phyloP scores from a whole-genome alignment of 2,113 vertebrate species.

The Drymodes brunneopygia region DNA sequence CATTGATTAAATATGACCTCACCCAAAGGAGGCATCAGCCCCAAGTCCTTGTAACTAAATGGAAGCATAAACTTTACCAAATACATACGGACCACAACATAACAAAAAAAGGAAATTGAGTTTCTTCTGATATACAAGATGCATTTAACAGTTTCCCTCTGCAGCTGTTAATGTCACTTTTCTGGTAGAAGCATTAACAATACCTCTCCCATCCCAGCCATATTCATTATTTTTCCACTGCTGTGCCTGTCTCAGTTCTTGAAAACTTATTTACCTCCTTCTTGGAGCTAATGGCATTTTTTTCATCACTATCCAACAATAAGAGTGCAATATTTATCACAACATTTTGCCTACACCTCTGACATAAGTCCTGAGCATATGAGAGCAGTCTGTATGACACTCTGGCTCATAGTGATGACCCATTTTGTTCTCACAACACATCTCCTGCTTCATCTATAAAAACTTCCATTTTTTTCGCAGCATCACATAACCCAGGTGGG shows the following conservation, averaged over 20 bases:
- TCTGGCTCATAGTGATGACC: neutral
- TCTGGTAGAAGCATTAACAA: neutral
- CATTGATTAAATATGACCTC: neutral
- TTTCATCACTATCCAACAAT: neutral
- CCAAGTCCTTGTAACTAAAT: neutral
- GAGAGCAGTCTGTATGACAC: neutral
- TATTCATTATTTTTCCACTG: neutral
- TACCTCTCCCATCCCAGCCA: neutral
- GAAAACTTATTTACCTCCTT: neutral
- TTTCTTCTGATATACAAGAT: neutral
- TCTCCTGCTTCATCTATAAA: slow-evolving; percentile 4
- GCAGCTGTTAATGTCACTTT: neutral
- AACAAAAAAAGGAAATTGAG: neutral
- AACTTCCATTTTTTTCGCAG: neutral
- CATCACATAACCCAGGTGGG: neutral
- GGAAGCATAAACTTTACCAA: neutral
- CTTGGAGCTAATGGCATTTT: neutral
- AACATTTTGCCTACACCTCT: neutral
- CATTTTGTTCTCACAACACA: neutral
- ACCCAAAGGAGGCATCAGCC: neutral
- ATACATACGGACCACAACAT: neutral
- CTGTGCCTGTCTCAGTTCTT: neutral
- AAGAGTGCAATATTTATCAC: neutral
- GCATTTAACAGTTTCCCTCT: neutral
- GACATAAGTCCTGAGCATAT: neutral